Conservation (phyloP, 2,797 vertebrate species). For the Anabacerthia variegaticeps region DNA sequence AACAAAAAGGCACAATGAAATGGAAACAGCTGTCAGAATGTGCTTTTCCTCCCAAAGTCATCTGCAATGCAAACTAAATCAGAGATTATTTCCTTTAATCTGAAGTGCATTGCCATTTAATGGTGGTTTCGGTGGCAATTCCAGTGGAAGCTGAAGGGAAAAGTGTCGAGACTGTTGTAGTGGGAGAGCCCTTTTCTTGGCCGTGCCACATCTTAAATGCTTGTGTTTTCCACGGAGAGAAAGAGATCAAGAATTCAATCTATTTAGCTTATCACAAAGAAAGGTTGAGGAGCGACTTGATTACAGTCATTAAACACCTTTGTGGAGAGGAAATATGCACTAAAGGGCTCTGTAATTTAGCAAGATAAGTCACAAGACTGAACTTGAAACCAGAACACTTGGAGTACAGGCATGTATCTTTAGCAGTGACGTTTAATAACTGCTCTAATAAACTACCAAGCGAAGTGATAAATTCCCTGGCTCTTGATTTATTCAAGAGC, state of each 20-base stretch:
- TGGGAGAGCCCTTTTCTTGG: not conserved
- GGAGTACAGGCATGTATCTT: not conserved
- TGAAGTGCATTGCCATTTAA: conserved; percentile 76
- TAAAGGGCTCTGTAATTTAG: not conserved
- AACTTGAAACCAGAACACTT: conserved; percentile 9
- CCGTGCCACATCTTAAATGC: not conserved
- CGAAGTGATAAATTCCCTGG: not conserved
- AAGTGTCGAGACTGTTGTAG: not conserved
- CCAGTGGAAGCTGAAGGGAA: not conserved
- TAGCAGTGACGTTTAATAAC: not conserved
- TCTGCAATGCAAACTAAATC: conserved; percentile 52
- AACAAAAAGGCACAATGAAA: conserved; percentile 68
- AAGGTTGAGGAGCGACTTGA: not conserved
- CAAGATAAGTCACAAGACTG: not conserved
- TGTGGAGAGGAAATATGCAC: not conserved
- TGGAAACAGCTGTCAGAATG: conserved; percentile 87
- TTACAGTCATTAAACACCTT: not conserved
- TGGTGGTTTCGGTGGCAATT: conserved; percentile 70
- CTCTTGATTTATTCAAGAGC: not conserved
- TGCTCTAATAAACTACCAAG: not conserved
- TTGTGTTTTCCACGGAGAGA: not conserved
- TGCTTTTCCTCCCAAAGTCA: conserved; percentile 75
- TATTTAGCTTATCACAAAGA: not conserved
- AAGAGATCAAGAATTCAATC: not conserved
- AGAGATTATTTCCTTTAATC: conserved; percentile 71